Base-by-base conservation (phyloP, 2,888 invertebrate species). In the Opisthograptis luteolata region DNA sequence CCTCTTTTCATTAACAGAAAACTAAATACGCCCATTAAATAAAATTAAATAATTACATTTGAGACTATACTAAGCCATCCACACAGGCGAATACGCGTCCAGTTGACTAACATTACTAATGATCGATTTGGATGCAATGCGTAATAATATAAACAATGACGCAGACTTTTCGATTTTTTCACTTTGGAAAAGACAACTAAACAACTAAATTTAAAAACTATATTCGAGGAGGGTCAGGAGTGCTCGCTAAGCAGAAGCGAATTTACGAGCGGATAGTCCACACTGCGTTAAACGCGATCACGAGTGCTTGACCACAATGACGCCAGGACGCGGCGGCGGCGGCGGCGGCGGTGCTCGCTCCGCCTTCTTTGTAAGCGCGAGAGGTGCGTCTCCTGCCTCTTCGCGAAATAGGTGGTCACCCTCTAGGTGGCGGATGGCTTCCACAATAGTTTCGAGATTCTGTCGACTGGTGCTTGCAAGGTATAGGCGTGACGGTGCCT, bases 401-500 rank as follows among this genome's bases (percentile, higher is more conserved):
- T 97, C 97, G 59, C 95, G 94, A 87, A 98, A 98, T 76, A 98
- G 90, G 81, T 97, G 97, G 81, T 98, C 98, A 27, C 99, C 99
- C 81, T 99, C 99, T 63, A 99, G 91, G 80, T 99, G 99, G 25
- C 98, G 94, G 73, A 99, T 99, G 45, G 99, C 99, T 84, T 99
- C 99, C 25, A 99, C 98, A 64, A 99, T 99, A 8, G 99, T 99
- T 86, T 99, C 98, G 68, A 99, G 92, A 84, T 98, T 99, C 82
- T 98, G 97, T 44, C 98, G 94, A 57, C 97, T 97, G 40, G 96
- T 96, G 63, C 87, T 91, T 12, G 91, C 88, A 13, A 88, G 73
- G 66, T 91, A 91, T 22, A 91, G 70, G 3, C 91, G 83, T 25
- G 90, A 83, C 0, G 87, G 76, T 1, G 79, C 68, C 30, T 87